Base-by-base conservation (phyloP, 2,888 invertebrate species). In the Emmelina monodactyla region DNA sequence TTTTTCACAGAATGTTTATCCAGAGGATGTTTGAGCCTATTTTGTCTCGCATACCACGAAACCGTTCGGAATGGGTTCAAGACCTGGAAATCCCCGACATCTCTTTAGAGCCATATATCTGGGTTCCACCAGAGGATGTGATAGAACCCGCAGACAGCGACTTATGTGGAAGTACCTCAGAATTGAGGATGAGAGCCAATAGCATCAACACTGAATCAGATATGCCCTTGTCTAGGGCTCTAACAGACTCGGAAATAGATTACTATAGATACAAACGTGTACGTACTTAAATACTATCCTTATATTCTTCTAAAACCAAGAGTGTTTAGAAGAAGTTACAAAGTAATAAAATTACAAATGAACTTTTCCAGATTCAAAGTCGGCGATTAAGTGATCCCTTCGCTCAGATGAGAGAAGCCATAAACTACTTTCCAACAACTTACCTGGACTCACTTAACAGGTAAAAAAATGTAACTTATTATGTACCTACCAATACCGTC, bases 201-300 rank as follows among this genome's bases (percentile, higher is more conserved):
- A 55, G 60, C 0, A 32, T 53, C 19, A 68, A 62, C 32, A 67
- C 72, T 0, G 67, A 58, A 31, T 69, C 72, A 1, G 72, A 70
- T 28, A 40, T 73, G 11, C 50, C 73, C 0, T 40, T 79, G 29
- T 75, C 75, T 0, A 55, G 76, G 13, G 78, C 76, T 2, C 60
- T 79, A 66, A 76, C 76, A 0, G 76, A 73, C 25, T 73, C 76
- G 0, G 78, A 78, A 25, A 73, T 76, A 1, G 78, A 78, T 33
- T 78, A 75, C 41, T 60, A 48, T 2, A 46, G 55, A 36, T 65
- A 60, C 40, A 62, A 56, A 40, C 45, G 65, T 55, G 78, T 76
- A 37, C 59, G 65, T 25, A 25, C 11, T 10, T 25, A 10, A n/a
- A n/a, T n/a, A n/a, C n/a, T n/a, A n/a, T n/a, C n/a, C n/a, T n/a